These are phyloP conservation scores for Agrochola litura DNA, from an alignment of 2,888 invertebrate genomes.

Conservation along the genomic window DNA sequence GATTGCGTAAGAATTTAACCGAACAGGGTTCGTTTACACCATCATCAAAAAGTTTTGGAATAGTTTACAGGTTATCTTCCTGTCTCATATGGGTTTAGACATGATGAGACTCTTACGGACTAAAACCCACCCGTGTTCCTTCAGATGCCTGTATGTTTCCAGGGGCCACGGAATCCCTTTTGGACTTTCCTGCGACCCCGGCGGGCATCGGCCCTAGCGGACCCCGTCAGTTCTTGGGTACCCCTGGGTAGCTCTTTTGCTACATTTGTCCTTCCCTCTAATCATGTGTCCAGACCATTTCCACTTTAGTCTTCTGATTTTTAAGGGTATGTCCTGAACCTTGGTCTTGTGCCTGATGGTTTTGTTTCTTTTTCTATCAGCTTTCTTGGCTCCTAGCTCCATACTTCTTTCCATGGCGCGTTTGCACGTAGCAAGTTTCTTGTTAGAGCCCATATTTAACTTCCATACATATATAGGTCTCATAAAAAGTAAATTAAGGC, in stretches of 20 bases:
- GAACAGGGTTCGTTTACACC: no score
- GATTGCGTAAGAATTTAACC: neutral
- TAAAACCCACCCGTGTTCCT: no score
- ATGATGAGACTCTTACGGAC: no score
- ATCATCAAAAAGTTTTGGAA: neutral
- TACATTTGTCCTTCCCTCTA: neutral
- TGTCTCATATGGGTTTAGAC: neutral
- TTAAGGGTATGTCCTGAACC: neutral
- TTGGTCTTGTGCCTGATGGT: neutral
- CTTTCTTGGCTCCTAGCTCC: neutral
- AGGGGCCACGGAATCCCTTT: no score
- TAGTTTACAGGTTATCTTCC: neutral
- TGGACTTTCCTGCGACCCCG: no score
- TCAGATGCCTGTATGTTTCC: no score
- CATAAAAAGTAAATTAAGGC: neutral
- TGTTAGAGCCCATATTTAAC: neutral
- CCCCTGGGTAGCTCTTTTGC: no score
- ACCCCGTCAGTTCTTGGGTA: no score
- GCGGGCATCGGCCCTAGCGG: no score
- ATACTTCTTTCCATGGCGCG: neutral
- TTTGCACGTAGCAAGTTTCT: no score
- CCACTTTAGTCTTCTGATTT: neutral
- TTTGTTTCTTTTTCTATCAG: neutral
- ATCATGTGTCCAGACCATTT: neutral
- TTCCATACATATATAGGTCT: neutral